Evolutionary conservation across 2,888 invertebrate genomes (phyloP).

Genomic region (Athripsodes cinereus): DNA sequence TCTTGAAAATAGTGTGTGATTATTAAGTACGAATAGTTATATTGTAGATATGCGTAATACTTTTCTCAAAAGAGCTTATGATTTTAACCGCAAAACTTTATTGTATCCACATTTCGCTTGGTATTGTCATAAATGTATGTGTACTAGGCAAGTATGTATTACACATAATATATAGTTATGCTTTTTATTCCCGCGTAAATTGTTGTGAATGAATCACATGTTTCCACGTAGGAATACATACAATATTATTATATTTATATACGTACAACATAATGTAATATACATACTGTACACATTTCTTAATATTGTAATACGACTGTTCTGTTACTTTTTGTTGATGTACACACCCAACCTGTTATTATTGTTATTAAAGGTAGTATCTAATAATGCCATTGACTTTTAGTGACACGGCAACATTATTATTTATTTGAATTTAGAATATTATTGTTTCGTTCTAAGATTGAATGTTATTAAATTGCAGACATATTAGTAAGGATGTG

Average conservation of each 20-base stretch:
- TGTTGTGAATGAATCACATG: constrained; percentile 2
- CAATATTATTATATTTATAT: neutral
- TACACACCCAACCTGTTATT: neutral
- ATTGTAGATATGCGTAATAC: too few relatives aligned
- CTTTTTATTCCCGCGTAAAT: neutral
- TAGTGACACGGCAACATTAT: neutral
- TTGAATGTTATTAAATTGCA: too few relatives aligned
- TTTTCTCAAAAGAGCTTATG: neutral
- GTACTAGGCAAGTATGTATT: too few relatives aligned
- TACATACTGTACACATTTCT: neutral
- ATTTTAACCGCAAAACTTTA: neutral
- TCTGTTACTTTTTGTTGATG: neutral
- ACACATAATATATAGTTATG: too few relatives aligned
- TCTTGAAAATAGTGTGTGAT: too few relatives aligned
- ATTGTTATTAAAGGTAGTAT: neutral
- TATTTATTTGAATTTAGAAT: neutral
- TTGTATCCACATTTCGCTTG: neutral
- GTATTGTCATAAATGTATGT: neutral
- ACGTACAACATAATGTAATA: neutral
- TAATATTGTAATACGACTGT: neutral
- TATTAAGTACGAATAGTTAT: too few relatives aligned
- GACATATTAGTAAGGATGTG: too few relatives aligned
- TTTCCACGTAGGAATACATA: neutral
- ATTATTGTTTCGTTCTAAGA: too few relatives aligned
- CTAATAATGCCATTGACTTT: neutral